Percentiles rank a stretch among this genome's conserved stretches.
phyloP scores from a whole-genome alignment of 1,140 invertebrate species.

The Euglossa dilemma region DNA sequence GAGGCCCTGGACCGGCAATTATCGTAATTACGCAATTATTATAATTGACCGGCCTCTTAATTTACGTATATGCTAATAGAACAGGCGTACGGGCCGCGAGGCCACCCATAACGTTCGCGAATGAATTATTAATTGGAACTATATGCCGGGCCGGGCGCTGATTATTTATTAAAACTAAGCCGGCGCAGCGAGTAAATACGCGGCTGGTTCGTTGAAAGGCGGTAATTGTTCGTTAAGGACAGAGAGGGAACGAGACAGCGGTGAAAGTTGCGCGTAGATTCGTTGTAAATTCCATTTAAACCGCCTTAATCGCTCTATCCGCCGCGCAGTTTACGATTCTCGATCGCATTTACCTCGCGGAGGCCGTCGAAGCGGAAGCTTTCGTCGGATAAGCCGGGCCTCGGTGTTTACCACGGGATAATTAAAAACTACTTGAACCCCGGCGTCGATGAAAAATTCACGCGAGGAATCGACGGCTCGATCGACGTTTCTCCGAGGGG shows the following conservation, averaged over 20 bases:
- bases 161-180: constrained; percentile 51
- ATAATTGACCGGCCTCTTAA: constrained; percentile 64
- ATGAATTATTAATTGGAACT: constrained; percentile 73
- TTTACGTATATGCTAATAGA: constrained; percentile 64
- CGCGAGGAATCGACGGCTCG: background rate
- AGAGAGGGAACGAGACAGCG: background rate
- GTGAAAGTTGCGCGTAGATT: constrained; percentile 4
- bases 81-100: background rate
- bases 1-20: constrained; percentile 37
- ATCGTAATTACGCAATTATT: constrained; percentile 69
- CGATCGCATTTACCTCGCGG: background rate
- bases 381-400: background rate
- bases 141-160: constrained; percentile 20
- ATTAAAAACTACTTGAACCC: background rate
- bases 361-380: background rate
- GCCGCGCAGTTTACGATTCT: background rate
- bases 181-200: background rate
- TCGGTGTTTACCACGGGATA: background rate
- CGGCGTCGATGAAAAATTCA: background rate
- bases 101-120: constrained; percentile 55
- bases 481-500: background rate
- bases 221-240: constrained; percentile 10
- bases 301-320: constrained; percentile 7
- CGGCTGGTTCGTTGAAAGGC: background rate
- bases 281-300: constrained; percentile 14